Evolutionary conservation across 2,797 vertebrate genomes (phyloP).

Genomic region (Lemur catta): DNA sequence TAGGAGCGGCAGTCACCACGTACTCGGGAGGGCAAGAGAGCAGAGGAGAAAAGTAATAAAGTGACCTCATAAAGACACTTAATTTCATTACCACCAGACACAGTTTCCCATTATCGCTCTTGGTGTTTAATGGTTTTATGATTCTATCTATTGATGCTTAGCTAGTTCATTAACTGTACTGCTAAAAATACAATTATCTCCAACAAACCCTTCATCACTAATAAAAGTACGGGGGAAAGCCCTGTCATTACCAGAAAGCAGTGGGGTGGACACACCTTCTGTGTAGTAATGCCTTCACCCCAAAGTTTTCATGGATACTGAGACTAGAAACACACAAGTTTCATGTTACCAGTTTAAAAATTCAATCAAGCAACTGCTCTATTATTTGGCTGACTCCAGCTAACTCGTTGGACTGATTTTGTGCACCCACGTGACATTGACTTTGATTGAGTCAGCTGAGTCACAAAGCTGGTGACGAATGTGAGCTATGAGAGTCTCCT

Average conservation of each 20-base stretch:
- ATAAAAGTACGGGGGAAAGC: background rate
- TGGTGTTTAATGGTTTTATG: conserved; percentile 74
- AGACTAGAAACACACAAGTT: background rate
- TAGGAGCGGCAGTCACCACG: conserved; percentile 64
- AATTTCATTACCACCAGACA: conserved; percentile 74
- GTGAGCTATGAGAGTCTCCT: background rate
- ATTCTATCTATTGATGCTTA: conserved; percentile 76
- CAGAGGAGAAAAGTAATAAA: conserved; percentile 23
- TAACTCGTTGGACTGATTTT: background rate
- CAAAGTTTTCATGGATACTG: conserved; percentile 5
- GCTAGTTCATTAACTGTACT: conserved; percentile 79
- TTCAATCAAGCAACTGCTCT: background rate
- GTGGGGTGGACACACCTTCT: conserved; percentile 29
- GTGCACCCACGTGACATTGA: background rate
- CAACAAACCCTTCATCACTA: conserved; percentile 74
- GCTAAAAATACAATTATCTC: conserved; percentile 79
- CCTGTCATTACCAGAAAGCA: conserved; percentile 57
- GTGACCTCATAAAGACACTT: conserved; percentile 68
- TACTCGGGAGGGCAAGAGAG: conserved; percentile 62
- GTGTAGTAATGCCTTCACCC: background rate
- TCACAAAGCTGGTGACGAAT: background rate
- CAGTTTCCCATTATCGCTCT: conserved; percentile 72
- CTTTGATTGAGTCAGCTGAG: background rate
- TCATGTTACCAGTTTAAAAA: background rate
- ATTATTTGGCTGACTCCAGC: background rate